Evolutionary conservation across 1,140 invertebrate genomes (phyloP).

Genomic region (Drosophila triauraria): DNA sequence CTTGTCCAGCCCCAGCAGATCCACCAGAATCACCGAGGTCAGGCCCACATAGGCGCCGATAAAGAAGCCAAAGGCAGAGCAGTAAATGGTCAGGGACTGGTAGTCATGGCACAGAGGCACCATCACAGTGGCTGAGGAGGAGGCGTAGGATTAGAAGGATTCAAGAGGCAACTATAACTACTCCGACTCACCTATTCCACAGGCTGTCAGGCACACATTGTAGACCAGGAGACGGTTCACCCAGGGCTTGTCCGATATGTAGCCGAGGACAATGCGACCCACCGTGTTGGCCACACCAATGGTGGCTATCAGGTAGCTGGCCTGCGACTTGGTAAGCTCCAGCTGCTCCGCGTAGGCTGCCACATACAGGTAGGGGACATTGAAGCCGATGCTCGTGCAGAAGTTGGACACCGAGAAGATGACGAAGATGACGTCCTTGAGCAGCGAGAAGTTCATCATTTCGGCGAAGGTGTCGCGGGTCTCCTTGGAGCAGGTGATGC

Average conservation of each 20-base stretch:
- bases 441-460: constrained; percentile 94
- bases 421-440: constrained; percentile 95
- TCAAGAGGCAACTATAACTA: no score
- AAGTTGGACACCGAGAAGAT: constrained; percentile 97
- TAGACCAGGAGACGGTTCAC: constrained; percentile 95
- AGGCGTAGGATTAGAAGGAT: neutral
- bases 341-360: constrained; percentile 88
- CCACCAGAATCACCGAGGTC: constrained; percentile 95
- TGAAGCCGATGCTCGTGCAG: constrained; percentile 98
- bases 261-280: constrained; percentile 94
- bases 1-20: constrained; percentile 93
- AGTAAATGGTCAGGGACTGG: constrained; percentile 90
- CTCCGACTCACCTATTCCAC: constrained; percentile 90
- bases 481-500: constrained; percentile 87
- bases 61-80: constrained; percentile 93
- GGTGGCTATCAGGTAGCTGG: constrained; percentile 90
- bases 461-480: constrained; percentile 90
- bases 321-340: constrained; percentile 86
- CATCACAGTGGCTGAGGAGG: constrained; percentile 90
- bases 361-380: constrained; percentile 96
- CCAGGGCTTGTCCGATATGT: constrained; percentile 94
- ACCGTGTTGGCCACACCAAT: constrained; percentile 95
- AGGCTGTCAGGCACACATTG: constrained; percentile 93
- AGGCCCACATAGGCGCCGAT: constrained; percentile 97
- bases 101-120: constrained; percentile 91